Percentiles rank a stretch among this genome's conserved stretches.
Conservation (phyloP, 2,888 invertebrate species). For the Sphaeridia pumilis region DNA sequence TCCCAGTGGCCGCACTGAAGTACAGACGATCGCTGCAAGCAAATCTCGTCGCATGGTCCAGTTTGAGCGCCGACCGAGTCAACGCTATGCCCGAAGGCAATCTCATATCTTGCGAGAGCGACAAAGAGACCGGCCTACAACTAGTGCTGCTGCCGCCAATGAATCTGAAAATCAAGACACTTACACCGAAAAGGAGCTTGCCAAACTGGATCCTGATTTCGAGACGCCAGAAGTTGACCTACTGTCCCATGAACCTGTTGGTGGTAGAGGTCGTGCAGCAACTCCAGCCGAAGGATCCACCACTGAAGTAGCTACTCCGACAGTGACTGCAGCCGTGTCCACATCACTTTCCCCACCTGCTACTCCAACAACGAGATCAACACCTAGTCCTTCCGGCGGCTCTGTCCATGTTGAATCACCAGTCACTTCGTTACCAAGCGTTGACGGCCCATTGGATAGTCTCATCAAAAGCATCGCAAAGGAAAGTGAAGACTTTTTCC, state of each 20-base stretch:
- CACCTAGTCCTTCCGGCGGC: constrained; percentile 31
- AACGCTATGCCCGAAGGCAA: constrained; percentile 85
- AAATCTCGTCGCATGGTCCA: constrained; percentile 84
- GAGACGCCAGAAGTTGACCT: constrained; percentile 21
- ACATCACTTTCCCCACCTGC: constrained; percentile 29
- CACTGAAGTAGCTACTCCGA: constrained; percentile 5
- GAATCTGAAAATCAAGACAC: too few relatives aligned
- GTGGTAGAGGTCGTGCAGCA: constrained; percentile 24
- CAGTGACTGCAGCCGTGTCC: constrained; percentile 11
- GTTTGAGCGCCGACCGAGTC: constrained; percentile 92
- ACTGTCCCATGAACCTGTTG: constrained; percentile 23
- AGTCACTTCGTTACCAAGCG: constrained; percentile 37
- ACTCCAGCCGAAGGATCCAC: constrained; percentile 17
- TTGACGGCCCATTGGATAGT: constrained; percentile 55
- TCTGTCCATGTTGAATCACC: constrained; percentile 21
- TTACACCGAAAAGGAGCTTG: constrained; percentile 42
- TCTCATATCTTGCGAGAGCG: constrained; percentile 45
- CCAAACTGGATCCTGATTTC: constrained; percentile 15
- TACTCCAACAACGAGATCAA: constrained; percentile 32
- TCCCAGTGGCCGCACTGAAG: constrained; percentile 86
- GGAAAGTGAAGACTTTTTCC: constrained; percentile 41
- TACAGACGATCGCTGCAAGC: constrained; percentile 86
- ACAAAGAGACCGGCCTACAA: constrained; percentile 53
- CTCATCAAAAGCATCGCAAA: constrained; percentile 64
- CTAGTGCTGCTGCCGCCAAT: constrained; percentile 36